These are phyloP conservation scores for Magallana ariakensis DNA, from an alignment of 1,140 invertebrate genomes.

Conservation along the genomic window DNA sequence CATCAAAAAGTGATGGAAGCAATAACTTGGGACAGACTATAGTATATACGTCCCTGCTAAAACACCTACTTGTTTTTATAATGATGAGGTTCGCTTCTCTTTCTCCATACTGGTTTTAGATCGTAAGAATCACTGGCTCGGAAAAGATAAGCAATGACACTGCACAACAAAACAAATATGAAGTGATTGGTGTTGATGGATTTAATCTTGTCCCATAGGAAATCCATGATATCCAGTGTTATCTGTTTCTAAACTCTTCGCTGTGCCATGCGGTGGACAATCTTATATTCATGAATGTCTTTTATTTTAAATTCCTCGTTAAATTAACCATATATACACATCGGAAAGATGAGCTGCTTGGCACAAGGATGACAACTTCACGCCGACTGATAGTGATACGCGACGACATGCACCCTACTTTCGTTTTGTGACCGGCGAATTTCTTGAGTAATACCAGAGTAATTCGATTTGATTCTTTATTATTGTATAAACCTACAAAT, in stretches of 20 bases:
- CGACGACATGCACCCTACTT: neutral
- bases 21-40: no score
- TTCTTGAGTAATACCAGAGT: neutral
- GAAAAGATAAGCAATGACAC: constrained; percentile 70
- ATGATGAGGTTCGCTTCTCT: constrained; percentile 64
- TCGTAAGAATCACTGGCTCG: constrained; percentile 70
- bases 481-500: no score
- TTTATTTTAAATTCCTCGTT: no score
- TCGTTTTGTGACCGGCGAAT: neutral
- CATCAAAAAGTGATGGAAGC: no score
- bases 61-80: constrained; percentile 54
- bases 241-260: no score
- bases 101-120: constrained; percentile 72
- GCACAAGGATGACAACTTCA: no score
- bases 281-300: no score
- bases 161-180: constrained; percentile 66
- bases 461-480: neutral
- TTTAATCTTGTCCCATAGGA: constrained; percentile 30
- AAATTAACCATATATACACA: no score
- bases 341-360: no score
- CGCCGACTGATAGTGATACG: no score
- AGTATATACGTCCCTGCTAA: no score
- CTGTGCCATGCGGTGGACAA: no score
- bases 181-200: constrained; percentile 46
- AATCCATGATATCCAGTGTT: constrained; percentile 9